These are phyloP conservation scores for Cosmia pyralina DNA, from an alignment of 2,888 invertebrate genomes.

Conservation along the genomic window DNA sequence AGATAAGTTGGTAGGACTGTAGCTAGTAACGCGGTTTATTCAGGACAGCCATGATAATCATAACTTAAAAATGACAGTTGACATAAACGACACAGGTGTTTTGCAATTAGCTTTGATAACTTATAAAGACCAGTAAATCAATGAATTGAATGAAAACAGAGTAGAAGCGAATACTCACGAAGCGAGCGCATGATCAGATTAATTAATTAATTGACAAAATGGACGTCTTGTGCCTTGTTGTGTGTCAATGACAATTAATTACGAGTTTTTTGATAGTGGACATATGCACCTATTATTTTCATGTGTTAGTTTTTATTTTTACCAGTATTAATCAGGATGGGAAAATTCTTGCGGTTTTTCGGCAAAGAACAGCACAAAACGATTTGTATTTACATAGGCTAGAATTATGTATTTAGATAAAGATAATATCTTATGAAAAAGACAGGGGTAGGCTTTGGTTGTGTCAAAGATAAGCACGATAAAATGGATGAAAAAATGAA, in stretches of 20 bases:
- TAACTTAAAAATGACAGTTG: no score
- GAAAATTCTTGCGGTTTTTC: no score
- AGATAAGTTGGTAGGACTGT: no score
- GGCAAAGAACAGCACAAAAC: neutral
- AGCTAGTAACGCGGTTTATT: no score
- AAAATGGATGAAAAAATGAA: slow-evolving; percentile 9
- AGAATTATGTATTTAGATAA: neutral
- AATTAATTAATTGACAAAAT: slow-evolving; percentile 62
- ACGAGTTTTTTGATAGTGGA: slow-evolving; percentile 31
- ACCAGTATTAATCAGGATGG: neutral
- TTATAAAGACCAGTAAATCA: slow-evolving; percentile 14
- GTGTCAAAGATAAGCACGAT: neutral
- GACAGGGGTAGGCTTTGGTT: no score
- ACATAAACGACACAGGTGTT: no score
- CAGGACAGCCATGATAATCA: no score
- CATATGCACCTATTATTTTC: slow-evolving; percentile 10
- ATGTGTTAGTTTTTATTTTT: slow-evolving; percentile 4
- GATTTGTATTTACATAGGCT: neutral
- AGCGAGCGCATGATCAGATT: slow-evolving; percentile 54
- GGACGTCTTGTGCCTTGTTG: slow-evolving; percentile 49
- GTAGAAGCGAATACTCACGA: slow-evolving; percentile 46
- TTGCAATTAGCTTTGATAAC: neutral
- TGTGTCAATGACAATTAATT: slow-evolving; percentile 49
- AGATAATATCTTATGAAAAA: neutral
- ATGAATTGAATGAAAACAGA: slow-evolving; percentile 22